These are phyloP conservation scores for Scaptomyza polygonia DNA, from an alignment of 2,888 invertebrate species.

Conservation along the genomic window DNA sequence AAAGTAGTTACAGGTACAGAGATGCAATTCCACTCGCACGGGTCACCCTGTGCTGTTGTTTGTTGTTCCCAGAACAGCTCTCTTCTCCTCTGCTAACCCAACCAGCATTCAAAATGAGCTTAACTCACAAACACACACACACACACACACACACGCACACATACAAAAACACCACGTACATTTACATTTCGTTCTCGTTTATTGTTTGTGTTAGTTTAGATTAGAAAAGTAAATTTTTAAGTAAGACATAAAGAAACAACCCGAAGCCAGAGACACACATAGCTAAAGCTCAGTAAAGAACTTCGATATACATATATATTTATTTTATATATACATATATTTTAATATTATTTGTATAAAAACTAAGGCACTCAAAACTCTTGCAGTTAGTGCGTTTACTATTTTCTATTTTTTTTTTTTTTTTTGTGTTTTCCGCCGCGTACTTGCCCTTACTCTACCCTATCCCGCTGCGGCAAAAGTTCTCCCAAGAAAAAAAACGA, in stretches of 20 bases:
- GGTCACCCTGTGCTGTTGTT: slow-evolving; percentile 31
- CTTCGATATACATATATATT: slow-evolving; percentile 6
- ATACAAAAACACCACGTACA: slow-evolving; percentile 3
- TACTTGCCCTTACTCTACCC: slow-evolving; percentile 36
- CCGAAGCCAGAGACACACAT: slow-evolving; percentile 17
- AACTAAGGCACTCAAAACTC: slow-evolving; percentile 43
- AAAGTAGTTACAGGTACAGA: slow-evolving; percentile 51
- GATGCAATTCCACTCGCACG: slow-evolving; percentile 5
- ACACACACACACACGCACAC: slow-evolving; percentile 13
- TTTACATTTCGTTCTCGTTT: slow-evolving; percentile 1
- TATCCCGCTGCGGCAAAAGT: neutral
- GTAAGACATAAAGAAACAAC: slow-evolving; percentile 5
- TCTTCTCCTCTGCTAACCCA: slow-evolving; percentile 2
- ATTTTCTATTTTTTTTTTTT: neutral
- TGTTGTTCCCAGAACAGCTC: neutral
- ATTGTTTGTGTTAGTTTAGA: slow-evolving; percentile 16
- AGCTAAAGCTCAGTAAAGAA: slow-evolving; percentile 44
- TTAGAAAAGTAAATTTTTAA: neutral
- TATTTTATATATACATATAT: slow-evolving; percentile 3
- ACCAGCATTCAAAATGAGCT: slow-evolving; percentile 44
- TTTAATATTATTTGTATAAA: neutral
- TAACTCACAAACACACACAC: slow-evolving; percentile 32
- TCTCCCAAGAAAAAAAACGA: neutral
- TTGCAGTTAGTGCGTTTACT: slow-evolving; percentile 37
- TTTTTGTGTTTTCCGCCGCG: slow-evolving; percentile 32